phyloP scores from a whole-genome alignment of 2,888 invertebrate genomes.

The Ectropis crepuscularia region DNA sequence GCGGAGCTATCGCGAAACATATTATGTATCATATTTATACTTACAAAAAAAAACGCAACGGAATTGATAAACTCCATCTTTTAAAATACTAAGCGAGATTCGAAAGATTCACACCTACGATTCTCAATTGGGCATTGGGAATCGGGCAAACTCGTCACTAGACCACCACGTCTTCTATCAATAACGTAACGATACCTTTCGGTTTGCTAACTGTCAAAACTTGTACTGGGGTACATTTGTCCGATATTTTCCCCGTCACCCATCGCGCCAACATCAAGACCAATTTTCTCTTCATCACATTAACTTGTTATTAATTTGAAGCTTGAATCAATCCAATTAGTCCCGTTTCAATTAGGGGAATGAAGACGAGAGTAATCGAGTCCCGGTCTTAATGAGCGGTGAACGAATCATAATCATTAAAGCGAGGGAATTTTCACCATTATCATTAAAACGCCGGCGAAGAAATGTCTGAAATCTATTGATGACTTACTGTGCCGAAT shows the following conservation, averaged over 20 bases:
- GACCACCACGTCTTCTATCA: too few species aligned
- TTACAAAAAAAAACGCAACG: too few species aligned
- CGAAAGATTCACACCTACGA: too few species aligned
- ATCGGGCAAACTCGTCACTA: too few species aligned
- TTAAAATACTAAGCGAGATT: too few species aligned
- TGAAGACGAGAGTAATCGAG: slow-evolving; percentile 54
- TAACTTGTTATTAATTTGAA: slow-evolving; percentile 43
- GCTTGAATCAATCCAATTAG: slow-evolving; percentile 51
- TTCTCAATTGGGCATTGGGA: too few species aligned
- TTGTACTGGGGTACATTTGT: too few species aligned
- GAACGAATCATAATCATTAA: slow-evolving; percentile 40
- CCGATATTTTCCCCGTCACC: slow-evolving; percentile 3
- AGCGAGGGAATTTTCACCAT: slow-evolving; percentile 28
- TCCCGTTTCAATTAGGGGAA: slow-evolving; percentile 57
- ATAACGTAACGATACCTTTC: too few species aligned
- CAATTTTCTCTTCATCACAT: slow-evolving; percentile 46
- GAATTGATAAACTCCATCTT: too few species aligned
- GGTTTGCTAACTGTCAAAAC: too few species aligned
- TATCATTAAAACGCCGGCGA: slow-evolving; percentile 24
- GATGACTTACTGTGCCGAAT: slow-evolving; percentile 1
- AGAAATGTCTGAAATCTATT: slow-evolving; percentile 10
- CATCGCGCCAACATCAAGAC: slow-evolving; percentile 22
- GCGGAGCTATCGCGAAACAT: too few species aligned
- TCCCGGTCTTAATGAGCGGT: slow-evolving; percentile 39
- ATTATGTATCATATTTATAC: too few species aligned